Evolutionary conservation across 2,888 invertebrate genomes (phyloP).

Genomic region (Hydropsyche betteni): DNA sequence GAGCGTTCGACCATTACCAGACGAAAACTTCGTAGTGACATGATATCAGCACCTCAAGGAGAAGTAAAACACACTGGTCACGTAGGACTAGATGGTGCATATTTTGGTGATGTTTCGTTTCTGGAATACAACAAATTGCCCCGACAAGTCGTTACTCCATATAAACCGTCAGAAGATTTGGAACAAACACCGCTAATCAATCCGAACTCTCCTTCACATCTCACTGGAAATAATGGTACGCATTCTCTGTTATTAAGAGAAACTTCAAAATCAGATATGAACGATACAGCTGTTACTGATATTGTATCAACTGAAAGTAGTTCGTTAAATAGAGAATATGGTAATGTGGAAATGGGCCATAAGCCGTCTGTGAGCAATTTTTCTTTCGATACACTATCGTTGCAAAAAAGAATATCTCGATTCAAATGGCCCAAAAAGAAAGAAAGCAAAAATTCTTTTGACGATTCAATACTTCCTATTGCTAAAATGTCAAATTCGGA

Average conservation of each 20-base stretch:
- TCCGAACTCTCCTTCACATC: slow-evolving; percentile 65
- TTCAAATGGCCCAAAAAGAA: slow-evolving; percentile 36
- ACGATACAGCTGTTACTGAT: neutral
- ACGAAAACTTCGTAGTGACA: slow-evolving; percentile 81
- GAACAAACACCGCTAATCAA: slow-evolving; percentile 74
- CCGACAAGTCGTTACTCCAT: slow-evolving; percentile 87
- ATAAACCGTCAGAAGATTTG: slow-evolving; percentile 86
- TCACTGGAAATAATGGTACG: slow-evolving; percentile 55
- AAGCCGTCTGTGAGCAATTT: slow-evolving; percentile 3
- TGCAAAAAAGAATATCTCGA: slow-evolving; percentile 34
- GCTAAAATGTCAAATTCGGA: slow-evolving; percentile 31
- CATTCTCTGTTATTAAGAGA: slow-evolving; percentile 52
- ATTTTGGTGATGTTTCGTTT: slow-evolving; percentile 91
- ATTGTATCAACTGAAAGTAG: neutral
- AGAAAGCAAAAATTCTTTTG: neutral
- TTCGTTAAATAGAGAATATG: slow-evolving; percentile 27
- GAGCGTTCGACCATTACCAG: slow-evolving; percentile 65
- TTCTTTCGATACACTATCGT: slow-evolving; percentile 35
- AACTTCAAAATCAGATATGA: slow-evolving; percentile 6
- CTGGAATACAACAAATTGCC: slow-evolving; percentile 79
- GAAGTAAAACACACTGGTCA: slow-evolving; percentile 96
- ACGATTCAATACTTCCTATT: neutral
- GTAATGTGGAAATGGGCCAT: neutral
- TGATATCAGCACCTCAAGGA: slow-evolving; percentile 97
- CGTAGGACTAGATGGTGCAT: slow-evolving; percentile 95